Percentiles rank a stretch among this genome's conserved stretches.
phyloP scores from a whole-genome alignment of 2,797 vertebrate species.

The Oreortyx pictus region DNA sequence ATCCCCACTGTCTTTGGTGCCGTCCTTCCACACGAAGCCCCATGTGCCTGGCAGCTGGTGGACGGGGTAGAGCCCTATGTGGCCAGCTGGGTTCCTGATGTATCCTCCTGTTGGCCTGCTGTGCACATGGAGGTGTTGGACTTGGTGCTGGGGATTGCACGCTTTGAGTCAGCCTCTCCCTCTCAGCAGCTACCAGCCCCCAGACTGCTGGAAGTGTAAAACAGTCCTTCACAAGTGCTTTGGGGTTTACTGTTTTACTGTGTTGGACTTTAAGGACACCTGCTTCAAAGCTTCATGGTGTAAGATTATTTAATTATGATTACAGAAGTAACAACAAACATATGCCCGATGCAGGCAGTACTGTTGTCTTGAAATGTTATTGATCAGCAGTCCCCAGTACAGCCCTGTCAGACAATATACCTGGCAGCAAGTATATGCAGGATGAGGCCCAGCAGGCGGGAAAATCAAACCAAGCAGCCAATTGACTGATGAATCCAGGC shows the following conservation, averaged over 20 bases:
- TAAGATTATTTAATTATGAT: conserved; percentile 36
- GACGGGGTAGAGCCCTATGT: not conserved
- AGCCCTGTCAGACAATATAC: not conserved
- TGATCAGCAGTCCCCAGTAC: not conserved
- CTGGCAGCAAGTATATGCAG: conserved; percentile 38
- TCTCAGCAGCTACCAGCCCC: not conserved
- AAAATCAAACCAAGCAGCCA: conserved; percentile 29
- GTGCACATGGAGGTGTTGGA: not conserved
- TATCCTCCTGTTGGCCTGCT: not conserved
- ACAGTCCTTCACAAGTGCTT: not conserved
- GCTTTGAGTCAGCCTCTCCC: not conserved
- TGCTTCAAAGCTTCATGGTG: conserved; percentile 45
- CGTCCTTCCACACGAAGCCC: not conserved
- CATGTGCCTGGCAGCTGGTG: not conserved
- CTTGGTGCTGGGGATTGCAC: not conserved
- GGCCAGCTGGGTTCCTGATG: not conserved
- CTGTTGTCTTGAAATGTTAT: conserved; percentile 42
- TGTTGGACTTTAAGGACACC: not conserved
- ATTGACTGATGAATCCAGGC: not conserved
- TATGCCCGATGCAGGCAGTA: not conserved
- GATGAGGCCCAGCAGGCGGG: conserved; percentile 1
- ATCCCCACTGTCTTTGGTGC: not conserved
- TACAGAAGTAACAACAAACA: conserved; percentile 15
- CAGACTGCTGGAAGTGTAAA: not conserved
- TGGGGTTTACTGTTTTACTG: conserved; percentile 2